phyloP scores from a whole-genome alignment of 2,888 invertebrate species.

The Capitulum mitella region DNA sequence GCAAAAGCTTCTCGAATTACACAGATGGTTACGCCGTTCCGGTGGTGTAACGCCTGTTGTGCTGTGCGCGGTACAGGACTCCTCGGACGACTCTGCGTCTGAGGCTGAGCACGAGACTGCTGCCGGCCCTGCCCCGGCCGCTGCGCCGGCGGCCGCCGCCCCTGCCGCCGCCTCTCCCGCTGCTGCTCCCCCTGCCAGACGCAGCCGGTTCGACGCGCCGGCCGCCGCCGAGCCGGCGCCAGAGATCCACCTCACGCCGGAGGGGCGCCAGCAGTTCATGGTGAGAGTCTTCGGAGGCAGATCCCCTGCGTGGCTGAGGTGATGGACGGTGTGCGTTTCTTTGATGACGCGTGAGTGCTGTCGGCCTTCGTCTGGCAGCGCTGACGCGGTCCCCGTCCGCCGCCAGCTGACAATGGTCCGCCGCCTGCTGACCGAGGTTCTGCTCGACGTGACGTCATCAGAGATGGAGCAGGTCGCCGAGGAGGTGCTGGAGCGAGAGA shows the following conservation, averaged over 20 bases:
- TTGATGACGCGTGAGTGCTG: too few relatives aligned
- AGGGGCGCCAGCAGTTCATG: conserved; percentile 8
- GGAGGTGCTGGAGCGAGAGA: conserved; percentile 62
- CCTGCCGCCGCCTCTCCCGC: neutral
- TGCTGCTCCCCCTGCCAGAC: neutral
- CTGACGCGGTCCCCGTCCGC: conserved; percentile 36
- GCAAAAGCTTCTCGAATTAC: too few relatives aligned
- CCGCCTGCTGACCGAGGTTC: conserved; percentile 80
- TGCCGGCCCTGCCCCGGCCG: neutral
- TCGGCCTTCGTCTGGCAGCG: too few relatives aligned
- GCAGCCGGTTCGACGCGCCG: conserved; percentile 11
- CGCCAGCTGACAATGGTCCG: conserved; percentile 59
- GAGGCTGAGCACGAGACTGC: neutral
- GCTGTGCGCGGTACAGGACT: neutral
- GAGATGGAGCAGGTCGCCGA: conserved; percentile 76
- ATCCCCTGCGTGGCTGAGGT: too few relatives aligned
- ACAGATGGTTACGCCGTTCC: neutral
- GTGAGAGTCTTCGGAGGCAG: neutral
- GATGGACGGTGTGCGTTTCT: too few relatives aligned
- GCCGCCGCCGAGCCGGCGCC: neutral
- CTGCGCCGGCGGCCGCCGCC: neutral
- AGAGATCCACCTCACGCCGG: neutral
- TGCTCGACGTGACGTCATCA: conserved; percentile 86
- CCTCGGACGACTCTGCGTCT: neutral
- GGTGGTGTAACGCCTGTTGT: too few relatives aligned